These are phyloP conservation scores for Seladonia tumulorum DNA, from an alignment of 2,888 invertebrate genomes.

Conservation along the genomic window DNA sequence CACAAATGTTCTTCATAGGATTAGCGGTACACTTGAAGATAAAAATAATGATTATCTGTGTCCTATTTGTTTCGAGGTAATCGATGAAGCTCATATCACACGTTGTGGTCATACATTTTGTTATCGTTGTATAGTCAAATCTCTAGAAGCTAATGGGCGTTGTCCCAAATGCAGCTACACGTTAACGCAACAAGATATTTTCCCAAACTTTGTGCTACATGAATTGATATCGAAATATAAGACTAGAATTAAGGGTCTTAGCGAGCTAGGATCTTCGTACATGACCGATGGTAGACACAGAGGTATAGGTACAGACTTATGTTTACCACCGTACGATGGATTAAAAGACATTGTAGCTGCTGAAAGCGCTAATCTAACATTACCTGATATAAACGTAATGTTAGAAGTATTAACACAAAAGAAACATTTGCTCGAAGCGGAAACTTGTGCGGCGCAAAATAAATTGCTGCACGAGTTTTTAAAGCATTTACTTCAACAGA, in stretches of 20 bases:
- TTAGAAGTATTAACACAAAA: conserved; percentile 91
- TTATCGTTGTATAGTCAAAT: conserved; percentile 90
- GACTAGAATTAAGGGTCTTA: conserved; percentile 85
- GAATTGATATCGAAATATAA: conserved; percentile 92
- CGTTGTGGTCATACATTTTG: conserved; percentile 97
- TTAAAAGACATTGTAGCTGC: conserved; percentile 88
- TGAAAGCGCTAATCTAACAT: conserved; percentile 89
- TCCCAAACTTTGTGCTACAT: conserved; percentile 94
- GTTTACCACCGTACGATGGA: conserved; percentile 79
- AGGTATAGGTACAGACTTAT: conserved; percentile 76
- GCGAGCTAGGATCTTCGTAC: conserved; percentile 81
- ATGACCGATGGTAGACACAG: conserved; percentile 71
- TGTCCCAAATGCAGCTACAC: conserved; percentile 94
- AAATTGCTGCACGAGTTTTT: conserved; percentile 94
- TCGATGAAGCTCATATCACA: conserved; percentile 95
- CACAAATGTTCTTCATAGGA: conserved; percentile 86
- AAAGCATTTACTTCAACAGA: conserved; percentile 90
- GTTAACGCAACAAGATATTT: conserved; percentile 90
- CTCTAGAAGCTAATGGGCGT: conserved; percentile 88
- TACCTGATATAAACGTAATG: conserved; percentile 93
- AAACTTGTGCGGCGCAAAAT: conserved; percentile 92
- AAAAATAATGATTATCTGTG: conserved; percentile 89
- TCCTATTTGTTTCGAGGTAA: conserved; percentile 95
- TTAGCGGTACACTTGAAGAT: conserved; percentile 88
- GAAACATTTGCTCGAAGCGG: conserved; percentile 92